Evolutionary conservation across 1,140 invertebrate species (phyloP).

Genomic region (Ceratosolen solmsi): DNA sequence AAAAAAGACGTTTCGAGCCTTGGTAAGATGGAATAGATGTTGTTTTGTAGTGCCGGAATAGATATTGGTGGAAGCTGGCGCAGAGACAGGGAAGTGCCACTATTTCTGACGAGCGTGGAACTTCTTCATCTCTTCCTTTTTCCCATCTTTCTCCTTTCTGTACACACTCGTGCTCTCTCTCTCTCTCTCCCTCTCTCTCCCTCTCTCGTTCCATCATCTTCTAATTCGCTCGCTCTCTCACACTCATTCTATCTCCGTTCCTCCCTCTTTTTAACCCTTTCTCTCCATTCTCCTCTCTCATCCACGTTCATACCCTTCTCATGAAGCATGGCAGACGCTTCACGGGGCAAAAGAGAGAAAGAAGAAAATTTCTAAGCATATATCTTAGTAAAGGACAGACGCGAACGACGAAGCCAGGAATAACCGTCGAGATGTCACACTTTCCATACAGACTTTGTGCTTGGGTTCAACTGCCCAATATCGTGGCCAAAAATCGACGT

Average conservation of each 20-base stretch:
- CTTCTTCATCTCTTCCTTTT: slow-evolving; percentile 30
- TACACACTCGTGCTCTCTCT: not conserved
- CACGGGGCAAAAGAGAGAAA: slow-evolving; percentile 52
- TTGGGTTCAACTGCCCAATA: slow-evolving; percentile 59
- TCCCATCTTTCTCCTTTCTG: slow-evolving; percentile 1
- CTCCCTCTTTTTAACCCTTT: not conserved
- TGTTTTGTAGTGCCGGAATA: slow-evolving; percentile 74
- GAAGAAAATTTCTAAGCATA: slow-evolving; percentile 52
- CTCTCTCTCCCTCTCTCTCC: slow-evolving; percentile 24
- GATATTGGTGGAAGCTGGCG: slow-evolving; percentile 70
- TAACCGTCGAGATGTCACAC: slow-evolving; percentile 73
- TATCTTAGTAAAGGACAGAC: slow-evolving; percentile 66
- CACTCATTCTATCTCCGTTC: not conserved
- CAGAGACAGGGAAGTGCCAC: slow-evolving; percentile 71
- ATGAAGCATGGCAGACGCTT: slow-evolving; percentile 53
- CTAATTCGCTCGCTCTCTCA: slow-evolving; percentile 12
- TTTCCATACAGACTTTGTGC: slow-evolving; percentile 69
- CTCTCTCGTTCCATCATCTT: no score
- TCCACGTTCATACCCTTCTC: slow-evolving; percentile 54
- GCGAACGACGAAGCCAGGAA: slow-evolving; percentile 65
- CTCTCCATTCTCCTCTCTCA: slow-evolving; percentile 42
- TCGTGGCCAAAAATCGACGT: slow-evolving; percentile 45
- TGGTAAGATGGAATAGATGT: slow-evolving; percentile 59
- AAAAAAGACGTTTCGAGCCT: slow-evolving; percentile 31
- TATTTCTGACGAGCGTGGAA: slow-evolving; percentile 72